Evolutionary conservation across 2,888 invertebrate species (phyloP), one percentile per base, ranked within the genome.

Genomic region (Macropis europaea): DNA sequence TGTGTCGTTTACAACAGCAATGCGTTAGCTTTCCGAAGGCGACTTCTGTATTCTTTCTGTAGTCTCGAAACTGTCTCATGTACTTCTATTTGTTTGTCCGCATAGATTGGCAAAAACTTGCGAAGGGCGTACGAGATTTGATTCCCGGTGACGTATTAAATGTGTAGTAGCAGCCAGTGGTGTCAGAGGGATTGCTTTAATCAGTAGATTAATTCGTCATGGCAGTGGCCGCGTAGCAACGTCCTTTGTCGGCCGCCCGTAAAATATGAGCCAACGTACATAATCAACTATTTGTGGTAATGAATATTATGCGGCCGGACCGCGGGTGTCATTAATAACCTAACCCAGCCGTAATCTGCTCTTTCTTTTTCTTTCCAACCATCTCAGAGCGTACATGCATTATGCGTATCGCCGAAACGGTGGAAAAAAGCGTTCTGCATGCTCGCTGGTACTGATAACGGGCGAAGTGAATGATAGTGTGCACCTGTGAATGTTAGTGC

Each of bases 121-220:
- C 73, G 13, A 79, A 81, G 75, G 81, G 74, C 77, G 78, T 82
- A 77, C 77, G 82, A 81, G 84, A 86, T 87, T 88, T 84, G 87
- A 87, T 86, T 86, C 82, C 82, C 82, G 82, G 86, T 86, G 86
- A 87, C 86, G 86, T 86, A 87, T 88, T 88, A 88, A 88, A 87
- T 86, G 84, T 83, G 87, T 87, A 84, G 88, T 89, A 88, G 89
- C 88, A 85, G 77, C 80, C 83, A 79, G 71, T 84, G 83, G 85
- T 87, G 87, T 87, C 87, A 87, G 86, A 82, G 85, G 82, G 85
- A 89, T 88, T 87, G 87, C 88, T 87, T 89, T 88, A 89, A 89
- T 89, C 89, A 89, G 88, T 85, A 88, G 86, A 89, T 88, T 89
- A 89, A 89, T 89, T 88, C 88, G 89, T 89, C 87, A 89, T 86